Percentiles rank a stretch among this genome's conserved stretches.
These are phyloP conservation scores for Drepanosiphum platanoidis DNA, from an alignment of 2,888 invertebrate genomes.

Conservation along the genomic window DNA sequence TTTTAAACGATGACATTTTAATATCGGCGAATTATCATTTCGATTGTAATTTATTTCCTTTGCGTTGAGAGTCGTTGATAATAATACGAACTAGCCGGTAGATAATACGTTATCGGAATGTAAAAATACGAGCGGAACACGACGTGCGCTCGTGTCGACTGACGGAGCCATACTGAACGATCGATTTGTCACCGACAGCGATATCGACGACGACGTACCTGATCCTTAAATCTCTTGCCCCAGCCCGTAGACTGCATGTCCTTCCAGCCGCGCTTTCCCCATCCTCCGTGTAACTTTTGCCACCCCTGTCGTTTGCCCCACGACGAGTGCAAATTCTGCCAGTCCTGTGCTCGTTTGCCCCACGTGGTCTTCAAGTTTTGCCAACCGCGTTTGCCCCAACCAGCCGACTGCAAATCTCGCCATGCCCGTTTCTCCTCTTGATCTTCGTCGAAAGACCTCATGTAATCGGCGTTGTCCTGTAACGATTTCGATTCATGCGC, in stretches of 20 bases:
- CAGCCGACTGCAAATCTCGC: slow-evolving; percentile 71
- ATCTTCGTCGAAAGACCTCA: slow-evolving; percentile 52
- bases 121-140: no score
- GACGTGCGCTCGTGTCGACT: no score
- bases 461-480: slow-evolving; percentile 45
- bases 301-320: slow-evolving; percentile 72
- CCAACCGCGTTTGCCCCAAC: slow-evolving; percentile 73
- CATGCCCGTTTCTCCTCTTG: slow-evolving; percentile 68
- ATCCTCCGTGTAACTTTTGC: slow-evolving; percentile 70
- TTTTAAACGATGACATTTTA: no score
- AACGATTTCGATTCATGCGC: background rate
- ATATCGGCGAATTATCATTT: no score
- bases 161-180: no score
- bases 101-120: no score
- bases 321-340: slow-evolving; percentile 62
- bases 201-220: slow-evolving; percentile 32
- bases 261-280: slow-evolving; percentile 70
- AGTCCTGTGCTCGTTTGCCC: slow-evolving; percentile 70
- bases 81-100: no score
- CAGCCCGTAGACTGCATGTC: slow-evolving; percentile 71
- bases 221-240: slow-evolving; percentile 69
- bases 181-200: no score
- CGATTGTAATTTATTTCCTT: no score
- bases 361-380: slow-evolving; percentile 71
- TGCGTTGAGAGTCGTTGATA: no score